A percentile compares a stretch with the other conserved stretches of the same genome.
These are phyloP conservation scores for Myripristis murdjan DNA, from an alignment of 2,797 vertebrate genomes.

Conservation along the genomic window DNA sequence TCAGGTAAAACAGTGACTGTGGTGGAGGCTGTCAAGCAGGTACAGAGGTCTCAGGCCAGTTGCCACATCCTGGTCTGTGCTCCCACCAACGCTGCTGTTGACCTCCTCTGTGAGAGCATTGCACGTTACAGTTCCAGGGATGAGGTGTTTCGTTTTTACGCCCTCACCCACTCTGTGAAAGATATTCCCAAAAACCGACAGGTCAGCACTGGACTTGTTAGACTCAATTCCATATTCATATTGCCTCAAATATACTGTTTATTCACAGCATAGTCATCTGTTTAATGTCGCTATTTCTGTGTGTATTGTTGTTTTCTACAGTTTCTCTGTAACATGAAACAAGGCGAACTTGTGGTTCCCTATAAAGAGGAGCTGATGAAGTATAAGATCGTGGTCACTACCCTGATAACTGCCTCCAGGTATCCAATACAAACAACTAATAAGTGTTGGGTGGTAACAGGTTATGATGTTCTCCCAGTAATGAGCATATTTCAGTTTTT, in stretches of 20 bases:
- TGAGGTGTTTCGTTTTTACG: slow-evolving; percentile 87
- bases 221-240: not conserved
- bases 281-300: not conserved
- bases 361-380: slow-evolving; percentile 77
- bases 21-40: slow-evolving; percentile 92
- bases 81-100: slow-evolving; percentile 90
- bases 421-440: slow-evolving; percentile 47
- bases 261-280: not conserved
- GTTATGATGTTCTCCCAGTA: too few relatives aligned
- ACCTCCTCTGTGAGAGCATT: slow-evolving; percentile 89
- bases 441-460: too few relatives aligned
- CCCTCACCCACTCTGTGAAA: slow-evolving; percentile 77
- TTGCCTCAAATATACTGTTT: not conserved
- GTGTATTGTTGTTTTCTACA: slow-evolving; percentile 54
- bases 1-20: slow-evolving; percentile 90
- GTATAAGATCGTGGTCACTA: slow-evolving; percentile 88
- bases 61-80: slow-evolving; percentile 89
- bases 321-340: slow-evolving; percentile 86
- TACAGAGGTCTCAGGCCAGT: slow-evolving; percentile 74
- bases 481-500: too few relatives aligned
- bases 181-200: slow-evolving; percentile 77
- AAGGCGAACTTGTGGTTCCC: slow-evolving; percentile 76
- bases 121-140: slow-evolving; percentile 62
- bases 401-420: slow-evolving; percentile 90
- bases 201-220: slow-evolving; percentile 70